Conservation (phyloP, 2,797 vertebrate genomes). For the Chanos chanos region DNA sequence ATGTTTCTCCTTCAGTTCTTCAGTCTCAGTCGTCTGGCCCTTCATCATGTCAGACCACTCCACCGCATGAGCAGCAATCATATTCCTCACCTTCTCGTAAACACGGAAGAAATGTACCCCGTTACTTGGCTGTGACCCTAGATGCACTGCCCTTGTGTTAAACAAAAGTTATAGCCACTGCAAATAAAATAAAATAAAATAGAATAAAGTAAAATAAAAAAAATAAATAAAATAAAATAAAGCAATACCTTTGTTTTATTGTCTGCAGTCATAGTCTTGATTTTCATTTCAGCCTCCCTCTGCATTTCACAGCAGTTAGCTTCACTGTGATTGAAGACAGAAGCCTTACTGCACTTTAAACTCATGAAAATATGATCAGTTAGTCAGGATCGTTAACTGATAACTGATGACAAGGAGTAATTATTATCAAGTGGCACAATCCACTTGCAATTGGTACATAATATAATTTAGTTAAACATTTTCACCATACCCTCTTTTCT, state of each 20-base stretch:
- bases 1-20: conserved; percentile 76
- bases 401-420: too few relatives aligned
- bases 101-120: too few relatives aligned
- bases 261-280: conserved; percentile 78
- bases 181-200: too few relatives aligned
- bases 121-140: too few relatives aligned
- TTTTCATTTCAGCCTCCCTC: conserved; percentile 83
- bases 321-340: conserved; percentile 61
- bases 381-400: too few relatives aligned
- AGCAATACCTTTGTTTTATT: conserved; percentile 82
- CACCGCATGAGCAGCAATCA: conserved; percentile 76
- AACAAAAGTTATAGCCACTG: too few relatives aligned
- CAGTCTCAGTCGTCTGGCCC: conserved; percentile 73
- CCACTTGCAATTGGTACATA: too few relatives aligned
- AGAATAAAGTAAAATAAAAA: too few relatives aligned
- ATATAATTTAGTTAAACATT: too few relatives aligned
- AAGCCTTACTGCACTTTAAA: neutral
- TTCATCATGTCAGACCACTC: conserved; percentile 80
- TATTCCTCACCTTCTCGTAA: conserved; percentile 84
- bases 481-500: conserved; percentile 84
- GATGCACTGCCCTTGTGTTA: too few relatives aligned
- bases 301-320: conserved; percentile 80
- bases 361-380: too few relatives aligned
- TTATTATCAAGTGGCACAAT: too few relatives aligned
- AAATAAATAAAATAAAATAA: neutral